These are phyloP conservation scores for Mobula hypostoma DNA, from an alignment of 2,113 vertebrate genomes.

Conservation along the genomic window DNA sequence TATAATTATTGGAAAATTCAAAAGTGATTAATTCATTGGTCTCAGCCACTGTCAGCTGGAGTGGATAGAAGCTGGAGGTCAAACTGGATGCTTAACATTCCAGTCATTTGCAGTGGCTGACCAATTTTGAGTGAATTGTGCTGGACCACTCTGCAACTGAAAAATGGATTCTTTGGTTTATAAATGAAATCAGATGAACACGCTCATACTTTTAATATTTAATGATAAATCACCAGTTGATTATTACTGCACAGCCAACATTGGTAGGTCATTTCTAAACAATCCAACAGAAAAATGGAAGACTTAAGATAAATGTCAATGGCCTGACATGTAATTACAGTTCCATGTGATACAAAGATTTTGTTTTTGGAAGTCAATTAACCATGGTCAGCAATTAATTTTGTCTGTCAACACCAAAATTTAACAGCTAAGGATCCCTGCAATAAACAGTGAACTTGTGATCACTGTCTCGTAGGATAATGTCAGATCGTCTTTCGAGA, in stretches of 20 bases:
- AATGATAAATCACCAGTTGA: neutral
- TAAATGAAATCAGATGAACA: no score
- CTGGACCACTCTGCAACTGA: neutral
- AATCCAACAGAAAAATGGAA: neutral
- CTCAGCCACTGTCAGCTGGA: no score
- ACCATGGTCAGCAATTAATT: neutral
- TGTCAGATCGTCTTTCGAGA: no score
- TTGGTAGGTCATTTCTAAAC: neutral
- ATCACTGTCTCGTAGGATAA: no score
- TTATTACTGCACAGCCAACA: neutral
- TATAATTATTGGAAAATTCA: neutral
- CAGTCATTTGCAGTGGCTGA: neutral
- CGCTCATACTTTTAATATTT: neutral
- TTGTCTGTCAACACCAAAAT: neutral
- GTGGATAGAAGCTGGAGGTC: no score
- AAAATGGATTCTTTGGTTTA: neutral
- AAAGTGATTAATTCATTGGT: neutral
- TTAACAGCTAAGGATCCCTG: no score
- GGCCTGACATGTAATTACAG: neutral
- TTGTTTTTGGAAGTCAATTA: neutral
- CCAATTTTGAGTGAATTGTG: neutral
- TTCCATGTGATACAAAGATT: neutral
- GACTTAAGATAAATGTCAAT: neutral
- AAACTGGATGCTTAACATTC: neutral
- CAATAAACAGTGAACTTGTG: no score